Evolutionary conservation across 2,113 vertebrate species (phyloP), one percentile per base, ranked within the genome.

Genomic region (Ceyx melanurus): DNA sequence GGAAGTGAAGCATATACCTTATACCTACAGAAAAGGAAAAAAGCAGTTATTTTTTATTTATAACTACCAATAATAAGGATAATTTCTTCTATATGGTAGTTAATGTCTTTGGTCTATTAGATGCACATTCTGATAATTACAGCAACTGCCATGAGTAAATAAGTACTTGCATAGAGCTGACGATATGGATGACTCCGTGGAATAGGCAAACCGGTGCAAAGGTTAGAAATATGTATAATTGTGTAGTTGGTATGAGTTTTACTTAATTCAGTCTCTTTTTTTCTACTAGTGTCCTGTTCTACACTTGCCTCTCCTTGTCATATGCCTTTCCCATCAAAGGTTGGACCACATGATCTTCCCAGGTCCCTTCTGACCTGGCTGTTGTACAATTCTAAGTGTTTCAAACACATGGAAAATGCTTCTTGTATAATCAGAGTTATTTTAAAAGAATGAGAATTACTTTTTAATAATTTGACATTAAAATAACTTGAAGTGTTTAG

Each of bases 171-270:
- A 5, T 16, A 45, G 57, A 35, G 20, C 58, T 13, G 57, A 11
- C 2, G 17, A 25, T 29, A 19, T 0, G 5, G 43, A 20, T 65
- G 43, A 29, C 0, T 1, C 23, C 33, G 43, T 26, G n/a, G 10
- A 72, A 21, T 3, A 40, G 23, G 20, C 20, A 33, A 46, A 22
- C 29, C 31, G 20, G 11, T 14, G 46, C 33, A 7, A 1, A 13
- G 37, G 11, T 35, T 64, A 70, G 51, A 76, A 10, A 21, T 7
- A 6, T 29, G 5, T 28, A 29, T 13, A 23, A 48, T 43, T 6
- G 11, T 37, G 14, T 25, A 31, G 31, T 57, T 37, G 37, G 18
- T 13, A 3, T 35, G 15, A 26, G 3, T 42, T 85, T 80, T 40
- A 53, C n/a, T 75, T 37, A 43, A n/a, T 87, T 50, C 51, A 70